These are phyloP conservation scores for Hyppa rectilinea DNA, from an alignment of 2,888 invertebrate species.

Conservation along the genomic window DNA sequence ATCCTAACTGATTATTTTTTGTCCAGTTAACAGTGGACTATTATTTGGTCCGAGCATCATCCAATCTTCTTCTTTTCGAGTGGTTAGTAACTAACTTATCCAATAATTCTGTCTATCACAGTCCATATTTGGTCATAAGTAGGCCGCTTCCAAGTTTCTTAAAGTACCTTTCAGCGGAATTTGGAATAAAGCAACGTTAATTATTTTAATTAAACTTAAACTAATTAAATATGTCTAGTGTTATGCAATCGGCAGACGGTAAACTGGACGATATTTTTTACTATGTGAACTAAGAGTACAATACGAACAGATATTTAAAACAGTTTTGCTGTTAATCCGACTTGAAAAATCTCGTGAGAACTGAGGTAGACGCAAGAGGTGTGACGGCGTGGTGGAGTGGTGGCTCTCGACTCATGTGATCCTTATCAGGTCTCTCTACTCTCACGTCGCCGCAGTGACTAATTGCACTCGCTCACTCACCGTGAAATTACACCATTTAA, in stretches of 20 bases:
- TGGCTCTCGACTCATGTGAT: conserved; percentile 71
- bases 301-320: conserved; percentile 60
- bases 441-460: conserved; percentile 84
- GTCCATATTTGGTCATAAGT: not conserved
- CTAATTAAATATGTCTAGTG: conserved; percentile 17
- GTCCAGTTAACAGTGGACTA: not conserved
- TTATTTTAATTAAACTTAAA: conserved; percentile 6
- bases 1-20: not conserved
- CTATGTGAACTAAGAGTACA: conserved; percentile 57
- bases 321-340: conserved; percentile 65
- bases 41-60: not conserved
- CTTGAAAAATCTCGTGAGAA: conserved; percentile 69
- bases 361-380: conserved; percentile 66
- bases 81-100: too few relatives aligned
- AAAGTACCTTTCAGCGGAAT: not conserved
- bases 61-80: too few relatives aligned
- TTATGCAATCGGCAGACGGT: conserved; percentile 22
- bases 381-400: conserved; percentile 70
- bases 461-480: conserved; percentile 83
- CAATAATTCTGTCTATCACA: too few relatives aligned
- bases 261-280: conserved; percentile 37
- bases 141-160: not conserved
- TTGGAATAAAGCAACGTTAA: not conserved
- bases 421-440: conserved; percentile 75
- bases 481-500: conserved; percentile 86